Evolutionary conservation across 2,797 vertebrate genomes (phyloP), one percentile per base, ranked within the genome.

Genomic region (Tapera naevia): DNA sequence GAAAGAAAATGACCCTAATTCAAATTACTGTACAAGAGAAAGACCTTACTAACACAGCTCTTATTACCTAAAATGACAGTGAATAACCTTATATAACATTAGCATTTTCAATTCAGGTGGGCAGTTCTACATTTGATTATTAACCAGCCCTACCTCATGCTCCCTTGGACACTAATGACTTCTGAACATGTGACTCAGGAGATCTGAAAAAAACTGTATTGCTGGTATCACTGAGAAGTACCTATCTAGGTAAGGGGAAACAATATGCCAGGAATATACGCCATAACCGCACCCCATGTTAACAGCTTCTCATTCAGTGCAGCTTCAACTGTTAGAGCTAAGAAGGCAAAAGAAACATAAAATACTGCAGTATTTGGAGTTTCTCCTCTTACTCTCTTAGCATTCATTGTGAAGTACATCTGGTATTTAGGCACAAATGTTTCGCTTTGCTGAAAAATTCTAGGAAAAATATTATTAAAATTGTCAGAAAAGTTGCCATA

Each of bases 1-100:
- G 78, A 94, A 95, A 93, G 82, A 97, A 97, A 97, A 97, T 92
- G 48, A 94, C 82, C 48, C 10, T 3, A 92, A 95, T 93, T 96
- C 84, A 97, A 96, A 96, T 85, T 90, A 90, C 80, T 54, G 30
- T 70, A 78, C 60, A 91, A 89, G 64, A 97, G 30, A 89, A 17
- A 90, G 88, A 89, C 86, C 85, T 96, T 89, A 96, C 87, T 80
- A 93, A 81, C 69, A 88, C 19, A 70, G 88, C 39, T 94, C 57
- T 92, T 96, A 94, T 94, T 96, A 94, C 92, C 92, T 91, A 95
- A 96, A 95, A 96, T 96, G 80, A 95, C 86, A 93, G 75, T 85
- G 92, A 94, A 72, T 93, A 96, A 96, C 93, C 96, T 91, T 48
- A 86, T 92, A 93, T 74, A 84, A 61, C 78, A 93, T 79, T 90